phyloP scores from a whole-genome alignment of 2,797 vertebrate species.

The Tamandua tetradactyla region DNA sequence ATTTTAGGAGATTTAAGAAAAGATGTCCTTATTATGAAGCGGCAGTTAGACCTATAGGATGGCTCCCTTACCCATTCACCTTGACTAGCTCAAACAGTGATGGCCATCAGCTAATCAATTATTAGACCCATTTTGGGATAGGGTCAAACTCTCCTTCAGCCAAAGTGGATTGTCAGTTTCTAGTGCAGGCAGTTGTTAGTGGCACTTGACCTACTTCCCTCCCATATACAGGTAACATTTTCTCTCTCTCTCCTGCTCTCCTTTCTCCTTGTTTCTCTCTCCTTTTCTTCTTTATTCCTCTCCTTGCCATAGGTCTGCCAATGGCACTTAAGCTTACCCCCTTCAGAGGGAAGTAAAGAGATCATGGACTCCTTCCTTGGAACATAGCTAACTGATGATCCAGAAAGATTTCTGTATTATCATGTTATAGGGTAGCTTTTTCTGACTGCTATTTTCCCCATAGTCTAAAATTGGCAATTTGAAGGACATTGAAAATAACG shows the following conservation, averaged over 20 bases:
- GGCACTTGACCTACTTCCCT: slow-evolving; percentile 53
- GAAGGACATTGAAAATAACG: slow-evolving; percentile 56
- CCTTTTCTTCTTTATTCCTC: slow-evolving; percentile 6
- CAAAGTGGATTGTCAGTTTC: slow-evolving; percentile 52
- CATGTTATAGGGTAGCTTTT: slow-evolving; percentile 55
- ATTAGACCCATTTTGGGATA: slow-evolving; percentile 26
- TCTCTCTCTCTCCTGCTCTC: slow-evolving; percentile 53
- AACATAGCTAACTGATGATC: slow-evolving; percentile 67
- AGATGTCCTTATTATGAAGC: slow-evolving; percentile 36
- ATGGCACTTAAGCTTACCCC: slow-evolving; percentile 39
- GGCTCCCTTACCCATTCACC: slow-evolving; percentile 9
- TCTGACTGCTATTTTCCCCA: slow-evolving; percentile 40
- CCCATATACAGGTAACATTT: slow-evolving; percentile 31
- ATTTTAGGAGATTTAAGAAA: slow-evolving; percentile 57
- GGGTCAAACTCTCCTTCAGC: not conserved
- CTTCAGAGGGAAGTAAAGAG: slow-evolving; percentile 64
- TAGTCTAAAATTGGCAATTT: slow-evolving; percentile 59
- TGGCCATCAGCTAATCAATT: slow-evolving; percentile 24
- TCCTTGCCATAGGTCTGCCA: slow-evolving; percentile 50
- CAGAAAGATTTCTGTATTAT: slow-evolving; percentile 65
- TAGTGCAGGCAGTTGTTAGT: slow-evolving; percentile 48
- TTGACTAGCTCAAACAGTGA: slow-evolving; percentile 49
- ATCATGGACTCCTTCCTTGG: slow-evolving; percentile 63
- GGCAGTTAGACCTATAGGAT: slow-evolving; percentile 27
- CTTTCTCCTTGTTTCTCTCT: slow-evolving; percentile 49